Evolutionary conservation across 2,888 invertebrate species (phyloP), one percentile per base, ranked within the genome.

Genomic region (Gryllus longicercus): DNA sequence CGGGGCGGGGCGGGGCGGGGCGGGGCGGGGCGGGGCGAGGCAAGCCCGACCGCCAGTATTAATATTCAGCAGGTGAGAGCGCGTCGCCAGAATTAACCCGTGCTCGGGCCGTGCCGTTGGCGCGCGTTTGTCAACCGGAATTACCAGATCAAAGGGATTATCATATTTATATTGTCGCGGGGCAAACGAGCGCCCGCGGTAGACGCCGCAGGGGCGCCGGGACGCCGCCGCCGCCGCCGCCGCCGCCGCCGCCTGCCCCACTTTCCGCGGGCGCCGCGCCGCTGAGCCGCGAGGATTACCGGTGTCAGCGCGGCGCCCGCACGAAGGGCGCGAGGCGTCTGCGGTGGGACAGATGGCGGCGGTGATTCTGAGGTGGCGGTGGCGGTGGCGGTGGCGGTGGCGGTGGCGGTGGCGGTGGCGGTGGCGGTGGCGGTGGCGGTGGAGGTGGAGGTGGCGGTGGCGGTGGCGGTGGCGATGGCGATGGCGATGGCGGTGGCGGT

Each of bases 161-260:
- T 63, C 63, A 63, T 63, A 63, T 63, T 63, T 63, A 63, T 63
- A 63, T 63, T 63, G 63, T 63, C 63, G 63, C 63, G 63, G 12
- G 63, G 63, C 63, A 63, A 63, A 63, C n/a, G 63, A 63, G 16
- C n/a, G 63, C 2, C 63, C 63, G 12, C 25, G 25, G 25, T 25
- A 2, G 38, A 38, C 38, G 38, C 1, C 38, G 38, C 38, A 38
- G 38, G 38, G 38, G 38, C 63, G n/a, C 3, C 63, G 63, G 63
- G n/a, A 63, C 63, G 63, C 3, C 4, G 63, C 2, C 63, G 63
- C n/a, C n/a, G n/a, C n/a, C n/a, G n/a, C n/a, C n/a, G n/a, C n/a
- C n/a, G n/a, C n/a, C n/a, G n/a, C n/a, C n/a, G n/a, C 14, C 63
- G 63, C 2, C 8, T 18, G n/a, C 63, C 14, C 63, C 16, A 63